Base-by-base conservation (phyloP, 2,888 invertebrate species). In the Atethmia centrago region DNA sequence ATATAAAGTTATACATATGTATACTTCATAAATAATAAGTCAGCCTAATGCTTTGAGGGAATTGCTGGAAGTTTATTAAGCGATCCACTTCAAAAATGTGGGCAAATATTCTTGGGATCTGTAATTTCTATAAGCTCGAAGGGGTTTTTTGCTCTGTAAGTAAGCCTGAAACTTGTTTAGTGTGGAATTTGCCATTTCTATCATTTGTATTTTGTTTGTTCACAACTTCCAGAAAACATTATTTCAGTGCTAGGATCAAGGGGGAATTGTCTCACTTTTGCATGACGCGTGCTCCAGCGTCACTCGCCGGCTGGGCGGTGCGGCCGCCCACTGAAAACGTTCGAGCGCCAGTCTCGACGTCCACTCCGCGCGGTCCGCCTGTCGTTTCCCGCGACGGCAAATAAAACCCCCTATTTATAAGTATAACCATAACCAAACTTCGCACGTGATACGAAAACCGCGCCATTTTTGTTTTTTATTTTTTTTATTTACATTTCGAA, bases 331-430 rank as follows among this genome's bases (percentile, higher is more conserved):
- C 95, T 93, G 94, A 94, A 94, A 82, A 82, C 69, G 66, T 72
- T 69, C 53, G 40, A 61, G 92, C 91, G 91, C 92, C 90, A 96
- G 96, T 96, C 96, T 95, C 95, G 95, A 89, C 94, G 96, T 96
- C 96, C 95, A 93, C 96, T 96, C 96, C 96, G 96, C 94, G 96
- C 96, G 96, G 96, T 96, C 94, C 94, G 95, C 96, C 96, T 92
- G 96, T 93, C 93, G 91, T 93, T 94, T 92, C 92, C 94, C 93
- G 89, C 90, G 80, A 79, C 87, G 82, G 82, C 87, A 86, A 86
- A 89, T 88, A 76, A 90, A 84, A 68, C 76, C 88, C 88, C 86
- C 88, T 87, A 83, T 89, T 89, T 85, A 78, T 74, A 86, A 80
- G 67, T 64, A 53, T 45, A 73, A 69, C 61, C 68, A 69, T 75